Evolutionary conservation across 2,113 vertebrate species (phyloP).

Genomic region (Rhinolophus sinicus): DNA sequence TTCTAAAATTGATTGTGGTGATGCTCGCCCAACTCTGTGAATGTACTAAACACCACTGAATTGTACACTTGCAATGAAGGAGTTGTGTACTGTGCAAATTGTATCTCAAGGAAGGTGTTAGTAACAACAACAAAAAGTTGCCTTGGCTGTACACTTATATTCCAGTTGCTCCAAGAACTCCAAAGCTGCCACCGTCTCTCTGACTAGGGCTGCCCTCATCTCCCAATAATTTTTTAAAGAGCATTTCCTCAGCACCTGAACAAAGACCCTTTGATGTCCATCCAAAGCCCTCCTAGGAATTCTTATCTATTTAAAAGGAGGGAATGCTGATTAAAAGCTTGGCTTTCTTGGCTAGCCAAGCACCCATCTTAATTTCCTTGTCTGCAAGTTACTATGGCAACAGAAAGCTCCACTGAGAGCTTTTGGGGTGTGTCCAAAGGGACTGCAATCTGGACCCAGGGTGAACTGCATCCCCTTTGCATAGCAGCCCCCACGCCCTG

Average conservation of each 20-base stretch:
- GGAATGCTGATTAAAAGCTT: not conserved
- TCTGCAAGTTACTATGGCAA: constrained; percentile 57
- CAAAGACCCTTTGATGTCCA: constrained; percentile 45
- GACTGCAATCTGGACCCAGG: not conserved
- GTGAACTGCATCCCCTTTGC: not conserved
- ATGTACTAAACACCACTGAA: not conserved
- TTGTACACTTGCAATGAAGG: not conserved
- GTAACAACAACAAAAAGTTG: not conserved
- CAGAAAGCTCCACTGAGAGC: not conserved
- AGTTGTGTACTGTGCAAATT: not conserved
- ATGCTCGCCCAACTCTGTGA: not conserved
- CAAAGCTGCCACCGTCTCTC: not conserved
- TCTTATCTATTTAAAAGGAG: constrained; percentile 49
- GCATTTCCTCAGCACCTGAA: constrained; percentile 37
- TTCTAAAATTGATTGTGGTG: not conserved
- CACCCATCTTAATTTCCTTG: constrained; percentile 31
- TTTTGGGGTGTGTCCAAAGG: not conserved
- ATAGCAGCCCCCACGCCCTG: not conserved
- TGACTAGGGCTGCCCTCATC: not conserved
- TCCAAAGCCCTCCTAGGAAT: constrained; percentile 28
- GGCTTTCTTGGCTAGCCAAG: constrained; percentile 39
- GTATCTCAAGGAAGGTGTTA: not conserved
- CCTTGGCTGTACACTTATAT: not conserved
- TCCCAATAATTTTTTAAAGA: not conserved
- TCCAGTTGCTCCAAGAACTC: not conserved